Base-by-base conservation (phyloP, 1,140 invertebrate species). In the Hestina assimilis region DNA sequence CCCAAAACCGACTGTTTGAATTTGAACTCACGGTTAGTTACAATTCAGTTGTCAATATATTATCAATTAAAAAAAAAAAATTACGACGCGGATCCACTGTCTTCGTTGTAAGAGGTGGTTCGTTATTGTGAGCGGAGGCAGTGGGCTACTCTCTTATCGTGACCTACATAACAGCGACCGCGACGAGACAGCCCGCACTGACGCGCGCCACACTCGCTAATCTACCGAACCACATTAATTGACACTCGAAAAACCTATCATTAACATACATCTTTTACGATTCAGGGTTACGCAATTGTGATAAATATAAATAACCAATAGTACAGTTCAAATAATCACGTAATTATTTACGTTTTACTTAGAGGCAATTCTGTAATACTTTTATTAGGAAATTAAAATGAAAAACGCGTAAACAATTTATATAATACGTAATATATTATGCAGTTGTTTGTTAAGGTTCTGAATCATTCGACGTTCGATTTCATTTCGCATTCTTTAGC, bases 71-170 rank as follows among this genome's bases (percentile, higher is more conserved):
- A n/a, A n/a, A n/a, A n/a, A n/a, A n/a, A n/a, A n/a, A n/a, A n/a
- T n/a, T n/a, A n/a, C n/a, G n/a, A n/a, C n/a, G n/a, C n/a, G n/a
- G n/a, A n/a, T n/a, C n/a, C n/a, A n/a, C n/a, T n/a, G n/a, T n/a
- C n/a, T n/a, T n/a, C n/a, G n/a, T n/a, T n/a, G n/a, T n/a, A n/a
- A n/a, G n/a, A n/a, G n/a, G n/a, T n/a, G n/a, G n/a, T 2, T 38
- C 17, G 33, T 7, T 21, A 38, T 14, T 20, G 52, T 35, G n/a
- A 41, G 43, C 21, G 43, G 53, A 47, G 43, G 31, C 46, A 29
- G 40, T 42, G 42, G 41, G 33, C 31, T 56, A 23, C n/a, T 56
- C 42, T 58, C 55, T 58, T 51, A 58, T 58, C 55, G 43, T 51
- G 55, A 58, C 55, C 55, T 51, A 58, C 55, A 58, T 51, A 51